These are phyloP conservation scores for Saccopteryx leptura DNA, from an alignment of 2,113 vertebrate species.

Conservation along the genomic window DNA sequence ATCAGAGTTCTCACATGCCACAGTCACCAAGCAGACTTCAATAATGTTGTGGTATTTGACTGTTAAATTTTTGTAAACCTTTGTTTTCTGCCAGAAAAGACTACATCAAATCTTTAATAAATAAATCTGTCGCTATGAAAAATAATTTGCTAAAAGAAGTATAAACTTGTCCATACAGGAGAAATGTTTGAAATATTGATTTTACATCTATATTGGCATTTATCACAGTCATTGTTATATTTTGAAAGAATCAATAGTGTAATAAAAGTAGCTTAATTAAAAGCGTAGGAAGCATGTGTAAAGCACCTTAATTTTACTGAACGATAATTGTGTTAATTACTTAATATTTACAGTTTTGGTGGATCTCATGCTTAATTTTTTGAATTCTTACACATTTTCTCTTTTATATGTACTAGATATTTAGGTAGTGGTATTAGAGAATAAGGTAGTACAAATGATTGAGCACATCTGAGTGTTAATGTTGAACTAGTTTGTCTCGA, in stretches of 20 bases:
- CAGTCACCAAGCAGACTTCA: not conserved
- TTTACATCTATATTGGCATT: conserved; percentile 31
- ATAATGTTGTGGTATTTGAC: not conserved
- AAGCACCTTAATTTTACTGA: conserved; percentile 31
- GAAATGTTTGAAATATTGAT: conserved; percentile 14
- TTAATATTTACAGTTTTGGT: conserved; percentile 51
- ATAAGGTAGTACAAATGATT: not conserved
- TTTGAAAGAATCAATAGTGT: conserved; percentile 55
- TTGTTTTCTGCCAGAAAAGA: conserved; percentile 22
- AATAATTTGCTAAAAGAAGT: conserved; percentile 41
- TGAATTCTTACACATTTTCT: not conserved
- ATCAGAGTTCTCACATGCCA: not conserved
- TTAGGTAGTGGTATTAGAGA: not conserved
- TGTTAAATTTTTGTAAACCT: conserved; percentile 13
- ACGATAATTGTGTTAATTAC: conserved; percentile 37
- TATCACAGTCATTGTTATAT: conserved; percentile 42
- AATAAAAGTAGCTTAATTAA: conserved; percentile 64
- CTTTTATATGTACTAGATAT: not conserved
- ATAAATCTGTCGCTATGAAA: conserved; percentile 7
- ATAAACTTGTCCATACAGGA: not conserved
- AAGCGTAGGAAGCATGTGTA: conserved; percentile 27
- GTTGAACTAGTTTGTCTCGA: not conserved
- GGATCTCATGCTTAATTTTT: conserved; percentile 32
- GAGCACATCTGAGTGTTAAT: conserved; percentile 22
- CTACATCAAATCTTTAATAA: conserved; percentile 44